Evolutionary conservation across 2,888 invertebrate species (phyloP).

Genomic region (Drosophila recens): DNA sequence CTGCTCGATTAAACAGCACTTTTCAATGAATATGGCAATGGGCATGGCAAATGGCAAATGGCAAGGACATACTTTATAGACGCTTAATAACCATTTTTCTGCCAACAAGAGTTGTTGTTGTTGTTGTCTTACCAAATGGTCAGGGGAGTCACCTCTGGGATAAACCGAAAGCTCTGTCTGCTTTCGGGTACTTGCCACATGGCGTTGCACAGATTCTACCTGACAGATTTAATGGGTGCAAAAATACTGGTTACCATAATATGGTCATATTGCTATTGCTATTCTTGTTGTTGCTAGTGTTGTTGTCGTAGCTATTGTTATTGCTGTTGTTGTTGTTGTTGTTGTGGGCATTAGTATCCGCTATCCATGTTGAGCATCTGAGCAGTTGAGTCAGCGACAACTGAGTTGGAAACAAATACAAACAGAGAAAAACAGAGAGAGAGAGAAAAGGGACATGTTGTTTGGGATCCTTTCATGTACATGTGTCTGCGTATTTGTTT

Average conservation of each 20-base stretch:
- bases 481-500: constrained; percentile 2
- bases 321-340: constrained; percentile 1
- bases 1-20: constrained; percentile 66
- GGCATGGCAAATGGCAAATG: constrained; percentile 1
- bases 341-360: constrained; percentile 15
- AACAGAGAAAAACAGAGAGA: neutral
- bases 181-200: constrained; percentile 30
- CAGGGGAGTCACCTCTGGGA: neutral
- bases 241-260: constrained; percentile 73
- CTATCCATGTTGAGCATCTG: constrained; percentile 24
- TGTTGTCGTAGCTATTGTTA: neutral
- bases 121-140: constrained; percentile 9
- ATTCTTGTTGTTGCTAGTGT: constrained; percentile 21
- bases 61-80: constrained; percentile 36
- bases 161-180: constrained; percentile 17
- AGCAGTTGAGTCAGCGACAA: constrained; percentile 30
- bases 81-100: constrained; percentile 46
- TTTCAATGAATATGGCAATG: constrained; percentile 24
- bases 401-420: constrained; percentile 41
- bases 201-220: constrained; percentile 59
- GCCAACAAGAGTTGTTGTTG: constrained; percentile 7
- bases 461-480: neutral
- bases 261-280: constrained; percentile 40
- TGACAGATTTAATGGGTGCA: constrained; percentile 78
- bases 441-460: neutral